phyloP scores from a whole-genome alignment of 1,140 invertebrate species.

The Drosophila arawakana region DNA sequence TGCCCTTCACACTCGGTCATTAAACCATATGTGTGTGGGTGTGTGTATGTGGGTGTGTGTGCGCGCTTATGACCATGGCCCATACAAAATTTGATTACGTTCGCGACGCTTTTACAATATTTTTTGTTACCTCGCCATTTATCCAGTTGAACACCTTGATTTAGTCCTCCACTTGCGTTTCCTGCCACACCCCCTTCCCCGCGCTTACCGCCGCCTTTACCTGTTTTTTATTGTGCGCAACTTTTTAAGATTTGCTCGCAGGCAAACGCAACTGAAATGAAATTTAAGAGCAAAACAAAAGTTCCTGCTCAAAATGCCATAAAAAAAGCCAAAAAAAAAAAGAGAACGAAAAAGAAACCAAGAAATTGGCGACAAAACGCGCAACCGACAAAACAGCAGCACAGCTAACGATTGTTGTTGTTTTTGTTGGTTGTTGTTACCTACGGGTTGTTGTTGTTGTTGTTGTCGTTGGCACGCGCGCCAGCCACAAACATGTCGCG shows the following conservation, averaged over 20 bases:
- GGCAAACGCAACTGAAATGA: constrained; percentile 44
- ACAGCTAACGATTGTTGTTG: constrained; percentile 25
- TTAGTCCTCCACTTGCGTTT: constrained; percentile 17
- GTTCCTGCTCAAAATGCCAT: constrained; percentile 37
- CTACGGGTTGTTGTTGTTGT: constrained; percentile 1
- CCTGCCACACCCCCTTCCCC: background rate
- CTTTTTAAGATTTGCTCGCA: constrained; percentile 30
- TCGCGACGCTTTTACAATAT: constrained; percentile 32
- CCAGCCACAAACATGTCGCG: constrained; percentile 69
- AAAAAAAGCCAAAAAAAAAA: constrained; percentile 27
- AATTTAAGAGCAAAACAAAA: constrained; percentile 50
- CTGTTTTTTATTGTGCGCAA: constrained; percentile 24
- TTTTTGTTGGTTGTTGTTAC: constrained; percentile 22
- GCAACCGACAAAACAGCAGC: constrained; percentile 26
- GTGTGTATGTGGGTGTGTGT: constrained; percentile 8
- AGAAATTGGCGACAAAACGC: constrained; percentile 28
- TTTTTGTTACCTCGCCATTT: constrained; percentile 27
- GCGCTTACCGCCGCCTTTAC: background rate
- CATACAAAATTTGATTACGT: constrained; percentile 42
- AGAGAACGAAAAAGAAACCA: background rate
- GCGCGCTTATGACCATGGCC: constrained; percentile 33
- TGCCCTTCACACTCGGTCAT: background rate
- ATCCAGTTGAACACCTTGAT: constrained; percentile 49
- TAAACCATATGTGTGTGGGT: background rate
- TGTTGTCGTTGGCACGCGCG: constrained; percentile 53